Evolutionary conservation across 2,113 vertebrate species (phyloP).

Genomic region (Eonycteris spelaea): DNA sequence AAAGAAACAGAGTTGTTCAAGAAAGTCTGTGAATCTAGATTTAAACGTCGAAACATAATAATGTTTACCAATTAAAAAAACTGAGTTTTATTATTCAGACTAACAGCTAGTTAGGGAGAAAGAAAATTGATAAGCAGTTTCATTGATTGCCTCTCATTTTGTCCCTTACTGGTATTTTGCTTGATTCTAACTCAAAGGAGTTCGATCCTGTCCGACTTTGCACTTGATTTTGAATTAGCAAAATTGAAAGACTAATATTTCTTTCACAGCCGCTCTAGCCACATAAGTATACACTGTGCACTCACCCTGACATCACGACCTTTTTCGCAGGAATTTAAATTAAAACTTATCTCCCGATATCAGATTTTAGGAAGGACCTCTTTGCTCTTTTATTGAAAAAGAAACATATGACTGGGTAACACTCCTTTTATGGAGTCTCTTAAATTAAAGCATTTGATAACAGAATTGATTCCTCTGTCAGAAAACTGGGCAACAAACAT

Average conservation of each 20-base stretch:
- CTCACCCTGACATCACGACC: neutral
- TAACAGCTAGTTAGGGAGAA: neutral
- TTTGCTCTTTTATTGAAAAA: neutral
- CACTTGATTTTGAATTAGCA: neutral
- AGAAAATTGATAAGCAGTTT: neutral
- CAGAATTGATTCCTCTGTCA: neutral
- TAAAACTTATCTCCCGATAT: neutral
- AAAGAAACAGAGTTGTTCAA: neutral
- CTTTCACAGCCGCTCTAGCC: neutral
- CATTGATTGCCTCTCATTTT: neutral
- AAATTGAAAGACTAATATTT: neutral
- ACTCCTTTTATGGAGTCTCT: neutral
- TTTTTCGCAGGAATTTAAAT: neutral
- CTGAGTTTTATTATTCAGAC: neutral
- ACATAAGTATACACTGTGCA: rapidly evolving
- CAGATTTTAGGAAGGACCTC: neutral
- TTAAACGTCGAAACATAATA: neutral
- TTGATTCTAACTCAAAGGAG: rapidly evolving
- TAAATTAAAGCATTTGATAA: neutral
- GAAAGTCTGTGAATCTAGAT: neutral
- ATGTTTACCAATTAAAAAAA: neutral
- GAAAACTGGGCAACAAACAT: neutral
- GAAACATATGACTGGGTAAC: neutral
- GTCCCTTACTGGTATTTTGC: neutral
- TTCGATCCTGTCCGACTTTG: neutral